Percentiles rank a stretch among this genome's conserved stretches.
Evolutionary conservation across 1,140 invertebrate species (phyloP).

Genomic region (Trichonephila clavipes): DNA sequence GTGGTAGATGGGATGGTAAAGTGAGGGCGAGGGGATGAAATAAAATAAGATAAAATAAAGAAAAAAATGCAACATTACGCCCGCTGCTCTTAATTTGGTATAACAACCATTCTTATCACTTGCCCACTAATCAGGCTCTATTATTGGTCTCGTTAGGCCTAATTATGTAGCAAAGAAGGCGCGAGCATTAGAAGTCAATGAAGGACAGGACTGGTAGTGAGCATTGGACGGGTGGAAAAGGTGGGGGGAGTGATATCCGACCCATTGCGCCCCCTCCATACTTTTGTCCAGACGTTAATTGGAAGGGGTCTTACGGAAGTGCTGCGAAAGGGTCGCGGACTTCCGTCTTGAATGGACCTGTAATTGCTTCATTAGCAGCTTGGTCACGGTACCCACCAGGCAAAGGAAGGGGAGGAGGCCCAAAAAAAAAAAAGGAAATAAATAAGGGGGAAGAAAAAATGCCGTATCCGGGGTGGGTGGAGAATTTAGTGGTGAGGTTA

Average conservation of each 20-base stretch:
- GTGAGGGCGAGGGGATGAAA: neutral
- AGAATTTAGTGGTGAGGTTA: conserved; percentile 75
- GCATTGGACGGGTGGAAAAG: neutral
- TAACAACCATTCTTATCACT: conserved; percentile 74
- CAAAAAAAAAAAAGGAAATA: conserved; percentile 38
- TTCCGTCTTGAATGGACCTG: conserved; percentile 66
- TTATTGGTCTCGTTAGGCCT: conserved; percentile 74
- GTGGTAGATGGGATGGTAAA: neutral
- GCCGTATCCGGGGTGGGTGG: conserved; percentile 41
- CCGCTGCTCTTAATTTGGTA: conserved; percentile 73
- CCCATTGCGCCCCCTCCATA: neutral
- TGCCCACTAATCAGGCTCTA: conserved; percentile 69
- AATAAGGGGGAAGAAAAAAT: conserved; percentile 43
- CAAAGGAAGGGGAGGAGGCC: neutral
- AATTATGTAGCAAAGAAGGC: conserved; percentile 68
- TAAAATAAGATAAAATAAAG: neutral
- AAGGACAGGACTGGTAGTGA: neutral
- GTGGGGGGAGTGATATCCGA: conserved; percentile 51
- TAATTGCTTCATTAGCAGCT: conserved; percentile 76
- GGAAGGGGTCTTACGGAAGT: conserved; percentile 55
- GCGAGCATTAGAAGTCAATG: conserved; percentile 68
- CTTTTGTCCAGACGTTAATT: conserved; percentile 75
- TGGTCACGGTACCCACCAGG: conserved; percentile 46
- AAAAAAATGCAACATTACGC: conserved; percentile 56
- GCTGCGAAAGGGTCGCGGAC: conserved; percentile 55